Evolutionary conservation across 1,140 invertebrate genomes (phyloP).

Genomic region (Monochamus saltuarius): DNA sequence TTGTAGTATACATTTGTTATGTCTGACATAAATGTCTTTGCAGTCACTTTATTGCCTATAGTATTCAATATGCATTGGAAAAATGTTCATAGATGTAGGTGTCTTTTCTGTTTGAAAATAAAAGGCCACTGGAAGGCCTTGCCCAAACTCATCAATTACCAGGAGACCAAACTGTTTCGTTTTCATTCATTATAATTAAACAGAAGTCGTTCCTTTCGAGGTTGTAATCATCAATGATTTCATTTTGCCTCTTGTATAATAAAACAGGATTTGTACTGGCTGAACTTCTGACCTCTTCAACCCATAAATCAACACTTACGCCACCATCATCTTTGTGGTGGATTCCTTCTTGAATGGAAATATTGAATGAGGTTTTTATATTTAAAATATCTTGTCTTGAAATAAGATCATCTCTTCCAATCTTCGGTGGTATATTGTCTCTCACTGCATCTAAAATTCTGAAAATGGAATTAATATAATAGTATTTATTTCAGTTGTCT

Average conservation of each 20-base stretch:
- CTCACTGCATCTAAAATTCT: conserved; percentile 16
- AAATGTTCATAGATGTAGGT: conserved; percentile 21
- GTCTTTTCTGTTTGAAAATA: conserved; percentile 28
- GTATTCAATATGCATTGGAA: conserved; percentile 17
- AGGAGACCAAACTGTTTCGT: conserved; percentile 29
- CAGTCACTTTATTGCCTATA: conserved; percentile 11
- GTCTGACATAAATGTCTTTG: conserved; percentile 30
- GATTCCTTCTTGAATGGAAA: conserved; percentile 14
- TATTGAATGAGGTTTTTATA: conserved; percentile 21
- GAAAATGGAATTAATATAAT: conserved; percentile 1
- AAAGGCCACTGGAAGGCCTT: conserved; percentile 28
- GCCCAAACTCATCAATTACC: conserved; percentile 27
- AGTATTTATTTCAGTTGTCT: conserved; percentile 1
- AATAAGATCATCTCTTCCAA: conserved; percentile 15
- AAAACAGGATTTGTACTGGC: conserved; percentile 18
- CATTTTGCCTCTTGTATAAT: conserved; percentile 26
- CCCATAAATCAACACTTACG: conserved; percentile 25
- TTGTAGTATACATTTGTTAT: conserved; percentile 21
- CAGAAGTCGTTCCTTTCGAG: conserved; percentile 19
- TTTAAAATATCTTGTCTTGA: conserved; percentile 24
- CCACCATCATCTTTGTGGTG: conserved; percentile 23
- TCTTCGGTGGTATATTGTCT: conserved; percentile 1
- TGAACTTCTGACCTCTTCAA: conserved; percentile 16
- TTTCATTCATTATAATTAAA: conserved; percentile 23
- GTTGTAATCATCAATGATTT: conserved; percentile 13